These are phyloP conservation scores for Listrodromus nycthemerus DNA, from an alignment of 2,888 invertebrate species.

Conservation along the genomic window DNA sequence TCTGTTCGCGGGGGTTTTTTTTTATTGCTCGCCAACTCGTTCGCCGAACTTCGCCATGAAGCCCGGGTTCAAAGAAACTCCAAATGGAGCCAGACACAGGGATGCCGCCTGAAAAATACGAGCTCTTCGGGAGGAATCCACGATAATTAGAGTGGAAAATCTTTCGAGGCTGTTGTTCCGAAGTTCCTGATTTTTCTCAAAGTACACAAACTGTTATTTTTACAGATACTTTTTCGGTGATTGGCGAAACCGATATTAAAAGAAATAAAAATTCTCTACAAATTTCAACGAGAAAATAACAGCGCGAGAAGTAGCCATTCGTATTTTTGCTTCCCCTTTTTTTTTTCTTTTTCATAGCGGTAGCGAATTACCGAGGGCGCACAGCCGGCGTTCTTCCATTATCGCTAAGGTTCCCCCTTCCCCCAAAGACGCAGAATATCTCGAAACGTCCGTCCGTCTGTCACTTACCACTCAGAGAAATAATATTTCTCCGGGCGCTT, in stretches of 20 bases:
- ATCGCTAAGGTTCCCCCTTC: slow-evolving; percentile 66
- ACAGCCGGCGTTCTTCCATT: slow-evolving; percentile 59
- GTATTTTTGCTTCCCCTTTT: slow-evolving; percentile 20
- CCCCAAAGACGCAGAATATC: slow-evolving; percentile 73
- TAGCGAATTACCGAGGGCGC: slow-evolving; percentile 56
- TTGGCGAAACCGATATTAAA: no score
- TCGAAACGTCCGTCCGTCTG: slow-evolving; percentile 78
- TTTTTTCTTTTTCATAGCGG: slow-evolving; percentile 31
- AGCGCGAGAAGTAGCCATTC: neutral
- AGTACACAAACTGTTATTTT: neutral
- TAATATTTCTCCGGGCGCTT: slow-evolving; percentile 76
- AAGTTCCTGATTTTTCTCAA: neutral
- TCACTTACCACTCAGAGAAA: slow-evolving; percentile 80
- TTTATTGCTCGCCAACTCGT: slow-evolving; percentile 60
- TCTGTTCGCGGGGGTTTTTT: slow-evolving; percentile 18
- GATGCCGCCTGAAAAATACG: neutral
- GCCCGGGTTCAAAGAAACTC: slow-evolving; percentile 5
- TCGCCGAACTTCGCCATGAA: slow-evolving; percentile 28
- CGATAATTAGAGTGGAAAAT: slow-evolving; percentile 17
- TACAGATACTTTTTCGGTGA: neutral
- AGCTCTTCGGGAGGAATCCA: neutral
- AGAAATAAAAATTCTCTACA: neutral
- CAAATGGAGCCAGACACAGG: neutral
- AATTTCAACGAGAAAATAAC: neutral
- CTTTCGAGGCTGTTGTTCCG: neutral